phyloP scores from a whole-genome alignment of 1,140 invertebrate species.

The Bombus difficillimus region DNA sequence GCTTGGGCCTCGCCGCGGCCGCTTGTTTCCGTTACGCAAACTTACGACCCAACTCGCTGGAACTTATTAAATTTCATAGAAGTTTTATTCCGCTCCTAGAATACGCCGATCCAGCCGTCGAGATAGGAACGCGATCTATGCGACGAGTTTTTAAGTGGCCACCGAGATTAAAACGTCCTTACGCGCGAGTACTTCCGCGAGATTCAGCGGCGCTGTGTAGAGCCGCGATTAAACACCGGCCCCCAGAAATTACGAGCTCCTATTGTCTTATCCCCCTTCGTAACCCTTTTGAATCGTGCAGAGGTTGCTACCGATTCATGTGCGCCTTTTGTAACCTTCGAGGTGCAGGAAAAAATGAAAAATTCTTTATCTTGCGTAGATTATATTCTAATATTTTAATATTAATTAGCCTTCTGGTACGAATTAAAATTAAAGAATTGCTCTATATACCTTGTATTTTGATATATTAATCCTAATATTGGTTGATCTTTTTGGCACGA shows the following conservation, averaged over 20 bases:
- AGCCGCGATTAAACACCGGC: conserved; percentile 49
- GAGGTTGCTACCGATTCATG: neutral
- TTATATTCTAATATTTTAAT: neutral
- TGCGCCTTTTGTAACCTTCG: neutral
- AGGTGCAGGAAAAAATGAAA: neutral
- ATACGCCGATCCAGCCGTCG: conserved; percentile 70
- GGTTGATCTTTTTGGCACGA: neutral
- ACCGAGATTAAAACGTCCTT: conserved; percentile 76
- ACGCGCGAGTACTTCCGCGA: conserved; percentile 62
- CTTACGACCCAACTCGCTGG: conserved; percentile 73
- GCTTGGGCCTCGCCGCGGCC: conserved; percentile 32
- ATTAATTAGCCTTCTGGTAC: neutral
- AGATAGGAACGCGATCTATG: conserved; percentile 74
- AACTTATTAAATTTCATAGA: conserved; percentile 81
- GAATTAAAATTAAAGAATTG: neutral
- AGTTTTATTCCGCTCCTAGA: conserved; percentile 76
- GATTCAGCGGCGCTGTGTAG: conserved; percentile 36
- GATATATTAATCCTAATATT: neutral
- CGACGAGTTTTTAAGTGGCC: conserved; percentile 78
- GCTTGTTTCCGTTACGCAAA: conserved; percentile 72
- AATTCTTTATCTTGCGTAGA: neutral
- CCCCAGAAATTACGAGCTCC: conserved; percentile 35
- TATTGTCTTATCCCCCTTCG: conserved; percentile 33
- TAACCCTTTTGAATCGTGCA: neutral
- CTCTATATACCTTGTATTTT: neutral